These are phyloP conservation scores for Heteromyza rotundicornis DNA, from an alignment of 2,888 invertebrate species.

Conservation along the genomic window DNA sequence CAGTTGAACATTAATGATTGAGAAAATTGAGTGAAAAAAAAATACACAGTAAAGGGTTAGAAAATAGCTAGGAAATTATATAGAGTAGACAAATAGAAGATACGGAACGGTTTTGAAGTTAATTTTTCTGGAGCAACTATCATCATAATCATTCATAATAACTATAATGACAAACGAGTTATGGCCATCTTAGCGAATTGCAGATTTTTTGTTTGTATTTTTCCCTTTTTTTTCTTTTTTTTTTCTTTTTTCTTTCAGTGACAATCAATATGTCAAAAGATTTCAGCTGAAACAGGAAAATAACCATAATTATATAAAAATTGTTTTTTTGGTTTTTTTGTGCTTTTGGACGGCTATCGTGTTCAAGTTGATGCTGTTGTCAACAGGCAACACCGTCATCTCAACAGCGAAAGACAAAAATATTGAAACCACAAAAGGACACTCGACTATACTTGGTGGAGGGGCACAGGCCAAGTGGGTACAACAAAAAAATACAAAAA, in stretches of 20 bases:
- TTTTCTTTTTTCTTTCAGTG: not conserved
- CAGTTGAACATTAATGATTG: too few species aligned
- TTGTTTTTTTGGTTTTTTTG: not conserved
- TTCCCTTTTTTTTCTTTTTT: not conserved
- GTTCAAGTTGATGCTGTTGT: constrained; percentile 9
- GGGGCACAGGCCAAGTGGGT: not conserved
- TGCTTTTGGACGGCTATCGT: not conserved
- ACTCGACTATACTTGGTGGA: constrained; percentile 5
- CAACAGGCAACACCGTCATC: constrained; percentile 13
- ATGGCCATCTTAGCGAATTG: not conserved
- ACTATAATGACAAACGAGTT: constrained; percentile 1
- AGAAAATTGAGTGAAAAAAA: too few species aligned
- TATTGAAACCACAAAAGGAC: constrained; percentile 20
- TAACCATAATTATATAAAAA: constrained; percentile 2
- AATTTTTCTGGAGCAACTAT: too few species aligned
- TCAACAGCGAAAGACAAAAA: not conserved
- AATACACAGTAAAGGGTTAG: too few species aligned
- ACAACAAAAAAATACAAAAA: constrained; percentile 18
- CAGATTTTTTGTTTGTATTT: not conserved
- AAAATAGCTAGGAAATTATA: too few species aligned
- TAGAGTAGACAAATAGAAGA: too few species aligned
- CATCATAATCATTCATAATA: not conserved
- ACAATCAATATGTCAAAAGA: constrained; percentile 6
- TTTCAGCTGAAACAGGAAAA: not conserved
- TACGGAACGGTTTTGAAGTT: too few species aligned